A percentile compares a stretch with the other conserved stretches of the same genome.
These are phyloP conservation scores for Melospiza melodia DNA, from an alignment of 2,113 vertebrate species.

Conservation along the genomic window DNA sequence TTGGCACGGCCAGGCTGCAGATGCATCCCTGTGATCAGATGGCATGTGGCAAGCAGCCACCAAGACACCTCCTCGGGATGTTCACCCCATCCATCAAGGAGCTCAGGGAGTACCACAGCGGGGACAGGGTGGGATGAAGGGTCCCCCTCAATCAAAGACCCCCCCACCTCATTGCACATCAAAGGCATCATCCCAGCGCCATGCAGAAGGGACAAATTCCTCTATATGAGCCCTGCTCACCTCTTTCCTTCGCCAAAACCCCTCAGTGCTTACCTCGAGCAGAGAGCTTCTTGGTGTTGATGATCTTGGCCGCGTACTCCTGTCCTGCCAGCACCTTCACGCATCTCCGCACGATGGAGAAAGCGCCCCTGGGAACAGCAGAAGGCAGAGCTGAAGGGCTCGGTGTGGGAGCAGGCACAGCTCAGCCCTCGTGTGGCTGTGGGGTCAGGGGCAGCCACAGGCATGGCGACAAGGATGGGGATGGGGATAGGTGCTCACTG, in stretches of 20 bases:
- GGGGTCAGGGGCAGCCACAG: neutral
- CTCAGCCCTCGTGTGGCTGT: neutral
- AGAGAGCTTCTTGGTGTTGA: constrained; percentile 86
- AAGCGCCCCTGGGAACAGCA: constrained; percentile 76
- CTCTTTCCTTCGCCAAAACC: neutral
- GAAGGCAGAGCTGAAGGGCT: neutral
- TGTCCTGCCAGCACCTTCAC: constrained; percentile 84
- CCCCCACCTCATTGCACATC: accelerated
- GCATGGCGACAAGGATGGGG: neutral
- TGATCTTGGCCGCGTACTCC: constrained; percentile 85
- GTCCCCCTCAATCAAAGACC: accelerated
- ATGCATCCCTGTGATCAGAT: accelerated
- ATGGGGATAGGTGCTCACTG: too few species aligned
- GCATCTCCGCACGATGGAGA: constrained; percentile 83
- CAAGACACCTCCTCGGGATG: accelerated
- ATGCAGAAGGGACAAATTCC: neutral
- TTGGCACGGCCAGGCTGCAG: neutral
- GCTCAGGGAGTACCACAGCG: accelerated
- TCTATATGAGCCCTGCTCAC: neutral
- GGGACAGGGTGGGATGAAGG: neutral
- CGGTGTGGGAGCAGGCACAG: accelerated
- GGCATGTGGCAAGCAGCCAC: neutral
- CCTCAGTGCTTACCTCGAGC: constrained; percentile 74
- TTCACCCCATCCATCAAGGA: neutral
- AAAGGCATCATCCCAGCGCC: neutral